A percentile compares a stretch with the other conserved stretches of the same genome.
Evolutionary conservation across 2,888 invertebrate species (phyloP).

Genomic region (Pelosia muscerda): DNA sequence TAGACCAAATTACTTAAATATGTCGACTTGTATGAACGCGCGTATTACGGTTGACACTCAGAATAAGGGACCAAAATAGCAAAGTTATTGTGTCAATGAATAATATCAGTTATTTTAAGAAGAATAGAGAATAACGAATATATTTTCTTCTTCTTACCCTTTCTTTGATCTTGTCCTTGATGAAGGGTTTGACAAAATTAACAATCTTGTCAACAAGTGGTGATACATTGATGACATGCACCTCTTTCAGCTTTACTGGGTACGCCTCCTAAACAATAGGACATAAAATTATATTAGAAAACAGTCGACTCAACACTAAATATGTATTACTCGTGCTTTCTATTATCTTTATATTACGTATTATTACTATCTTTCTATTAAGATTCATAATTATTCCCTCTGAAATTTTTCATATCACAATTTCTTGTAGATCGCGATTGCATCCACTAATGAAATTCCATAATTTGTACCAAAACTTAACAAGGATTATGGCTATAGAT

Average conservation of each 20-base stretch:
- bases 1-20: too few relatives aligned
- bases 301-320: too few relatives aligned
- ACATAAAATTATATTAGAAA: conserved; percentile 1
- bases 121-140: neutral
- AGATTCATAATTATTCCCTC: neutral
- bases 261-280: conserved; percentile 90
- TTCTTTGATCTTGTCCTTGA: conserved; percentile 95
- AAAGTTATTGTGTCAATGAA: too few relatives aligned
- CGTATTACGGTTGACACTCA: too few relatives aligned
- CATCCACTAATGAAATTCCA: too few relatives aligned
- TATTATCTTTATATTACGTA: too few relatives aligned
- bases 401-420: neutral
- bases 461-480: neutral
- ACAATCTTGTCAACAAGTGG: conserved; percentile 94
- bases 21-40: too few relatives aligned
- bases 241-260: conserved; percentile 95
- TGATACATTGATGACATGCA: conserved; percentile 94
- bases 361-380: too few relatives aligned
- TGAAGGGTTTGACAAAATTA: conserved; percentile 94
- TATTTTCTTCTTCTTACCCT: conserved; percentile 86
- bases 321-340: too few relatives aligned
- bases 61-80: too few relatives aligned
- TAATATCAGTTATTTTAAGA: neutral
- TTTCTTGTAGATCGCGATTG: neutral
- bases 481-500: neutral